Base-by-base conservation (phyloP, 23 tunicate species). In the Corella eumyota region DNA sequence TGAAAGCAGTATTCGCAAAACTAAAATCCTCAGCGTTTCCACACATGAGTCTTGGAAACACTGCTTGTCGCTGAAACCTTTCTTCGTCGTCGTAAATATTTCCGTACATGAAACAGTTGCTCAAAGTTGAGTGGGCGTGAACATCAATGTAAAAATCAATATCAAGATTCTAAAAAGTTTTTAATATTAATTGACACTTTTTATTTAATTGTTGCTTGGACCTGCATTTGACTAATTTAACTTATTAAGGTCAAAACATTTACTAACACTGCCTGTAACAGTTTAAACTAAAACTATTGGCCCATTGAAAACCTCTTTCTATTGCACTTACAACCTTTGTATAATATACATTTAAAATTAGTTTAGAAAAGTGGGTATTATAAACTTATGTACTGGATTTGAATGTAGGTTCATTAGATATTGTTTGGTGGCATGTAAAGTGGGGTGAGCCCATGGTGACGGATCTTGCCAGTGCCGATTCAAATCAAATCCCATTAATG, bases 391-490 rank as follows among this genome's bases (percentile, higher is more conserved):
- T 32, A 75, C 83, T 50, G 74, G 77, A 31, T 72, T 63, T 26
- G 88, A 78, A 68, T 88, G 88, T 25, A 88, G 72, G 35, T 73
- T 69, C 88, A 88, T 78, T 0, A 88, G 69, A 54, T 88, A 79
- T 46, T 88, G 87, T 48, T 92, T 92, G 50, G 85, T 83, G 29
- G 98, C 93, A 66, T 92, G 79, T 26, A 92, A 65, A 0, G 92
- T 83, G 7, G 98, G 98, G 51, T 92, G 98, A 21, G 98, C 98
- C 98, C 98, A 92, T 0, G 98, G 98, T 24, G 92, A 81, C 6
- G 98, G 92, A 45, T 92, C 98, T 49, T 83, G 98, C 98, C 98
- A 92, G 62, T 92, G 98, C 20, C 99, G 81, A 61, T 93, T 93
- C 60, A 93, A 36, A 73, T 93, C 99, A 68, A 84, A 85, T 34